Percentiles rank a stretch among this genome's conserved stretches.
phyloP scores from a whole-genome alignment of 2,797 vertebrate species.

The Periparus ater region DNA sequence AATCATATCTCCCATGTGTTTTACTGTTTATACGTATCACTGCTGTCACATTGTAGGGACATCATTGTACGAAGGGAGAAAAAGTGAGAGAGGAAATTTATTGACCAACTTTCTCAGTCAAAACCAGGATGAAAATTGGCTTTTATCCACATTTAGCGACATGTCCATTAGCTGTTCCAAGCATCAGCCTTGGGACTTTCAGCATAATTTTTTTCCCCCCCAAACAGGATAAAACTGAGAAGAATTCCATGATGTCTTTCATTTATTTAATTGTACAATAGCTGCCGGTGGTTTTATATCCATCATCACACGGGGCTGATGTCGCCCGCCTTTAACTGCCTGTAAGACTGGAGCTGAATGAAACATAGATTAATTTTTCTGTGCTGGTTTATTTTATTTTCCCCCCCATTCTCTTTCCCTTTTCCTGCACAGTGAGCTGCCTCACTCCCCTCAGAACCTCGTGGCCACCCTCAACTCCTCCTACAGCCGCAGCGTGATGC shows the following conservation, averaged over 20 bases:
- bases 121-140: background rate
- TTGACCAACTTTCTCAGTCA: slow-evolving; percentile 41
- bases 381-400: background rate
- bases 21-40: background rate
- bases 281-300: background rate
- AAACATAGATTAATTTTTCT: background rate
- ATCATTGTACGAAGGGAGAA: background rate
- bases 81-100: slow-evolving; percentile 12
- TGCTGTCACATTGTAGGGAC: slow-evolving; percentile 17
- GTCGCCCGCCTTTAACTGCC: background rate
- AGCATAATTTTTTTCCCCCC: background rate
- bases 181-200: background rate
- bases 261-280: slow-evolving; percentile 31
- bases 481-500: slow-evolving; percentile 82
- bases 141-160: background rate
- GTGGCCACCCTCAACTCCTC: slow-evolving; percentile 84
- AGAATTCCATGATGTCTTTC: background rate
- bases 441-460: slow-evolving; percentile 92
- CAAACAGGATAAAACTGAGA: background rate
- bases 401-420: background rate
- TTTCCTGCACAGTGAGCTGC: slow-evolving; percentile 83
- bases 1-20: slow-evolving; percentile 4
- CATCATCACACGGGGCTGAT: background rate
- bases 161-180: background rate
- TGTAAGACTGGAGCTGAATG: background rate